Evolutionary conservation across 2,888 invertebrate species (phyloP).

Genomic region (Notocelia uddmanniana): DNA sequence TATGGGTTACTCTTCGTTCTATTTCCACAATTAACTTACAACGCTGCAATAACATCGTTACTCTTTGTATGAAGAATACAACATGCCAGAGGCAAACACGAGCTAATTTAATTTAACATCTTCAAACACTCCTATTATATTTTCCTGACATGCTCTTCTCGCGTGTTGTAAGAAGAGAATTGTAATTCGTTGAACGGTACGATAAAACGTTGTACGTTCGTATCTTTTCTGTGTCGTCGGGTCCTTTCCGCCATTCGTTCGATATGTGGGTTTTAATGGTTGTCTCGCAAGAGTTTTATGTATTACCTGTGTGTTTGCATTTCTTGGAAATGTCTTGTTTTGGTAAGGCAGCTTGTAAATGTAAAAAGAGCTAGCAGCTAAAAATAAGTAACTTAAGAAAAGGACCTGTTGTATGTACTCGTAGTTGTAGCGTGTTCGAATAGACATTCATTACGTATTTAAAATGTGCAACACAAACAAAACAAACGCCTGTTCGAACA

Average conservation of each 20-base stretch:
- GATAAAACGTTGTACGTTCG: conserved; percentile 8
- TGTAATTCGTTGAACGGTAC: conserved; percentile 12
- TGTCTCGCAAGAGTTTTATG: conserved; percentile 26
- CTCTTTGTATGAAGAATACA: conserved; percentile 25
- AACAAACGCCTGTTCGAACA: no score
- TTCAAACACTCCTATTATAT: conserved; percentile 28
- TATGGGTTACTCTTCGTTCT: neutral
- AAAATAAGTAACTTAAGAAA: no score
- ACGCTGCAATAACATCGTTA: conserved; percentile 2
- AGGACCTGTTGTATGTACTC: no score
- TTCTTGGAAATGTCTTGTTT: conserved; percentile 14
- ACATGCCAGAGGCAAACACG: conserved; percentile 14
- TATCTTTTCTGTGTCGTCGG: conserved; percentile 11
- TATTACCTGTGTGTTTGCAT: conserved; percentile 13
- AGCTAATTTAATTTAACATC: conserved; percentile 35
- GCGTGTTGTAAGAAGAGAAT: conserved; percentile 19
- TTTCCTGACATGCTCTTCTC: conserved; percentile 13
- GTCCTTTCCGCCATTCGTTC: conserved; percentile 25
- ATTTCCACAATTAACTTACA: conserved; percentile 8
- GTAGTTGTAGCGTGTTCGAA: no score
- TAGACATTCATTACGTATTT: no score
- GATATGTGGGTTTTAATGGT: conserved; percentile 17
- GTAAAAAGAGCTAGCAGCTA: no score
- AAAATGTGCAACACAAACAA: no score
- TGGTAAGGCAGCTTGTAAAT: no score